Percentiles rank a stretch among this genome's conserved stretches.
Conservation (phyloP, 2,113 vertebrate species). For the Hystrix brachyura region DNA sequence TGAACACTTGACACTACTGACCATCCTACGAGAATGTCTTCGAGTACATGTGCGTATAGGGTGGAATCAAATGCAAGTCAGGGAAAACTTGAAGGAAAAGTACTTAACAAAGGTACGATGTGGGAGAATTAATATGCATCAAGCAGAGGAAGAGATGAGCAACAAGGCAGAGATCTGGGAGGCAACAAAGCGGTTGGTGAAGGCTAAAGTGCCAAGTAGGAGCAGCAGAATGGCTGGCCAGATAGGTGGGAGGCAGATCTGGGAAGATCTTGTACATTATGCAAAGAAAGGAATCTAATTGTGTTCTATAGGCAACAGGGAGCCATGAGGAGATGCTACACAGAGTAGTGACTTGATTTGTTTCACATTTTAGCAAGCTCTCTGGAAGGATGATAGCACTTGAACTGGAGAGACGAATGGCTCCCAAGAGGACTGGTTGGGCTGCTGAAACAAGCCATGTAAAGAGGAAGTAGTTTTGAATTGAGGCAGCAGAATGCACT, state of each 20-base stretch:
- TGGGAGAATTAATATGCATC: neutral
- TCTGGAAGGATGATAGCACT: neutral
- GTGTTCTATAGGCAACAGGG: neutral
- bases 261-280: neutral
- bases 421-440: neutral
- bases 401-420: neutral
- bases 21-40: neutral
- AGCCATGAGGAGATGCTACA: neutral
- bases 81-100: neutral
- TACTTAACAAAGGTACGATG: neutral
- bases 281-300: neutral
- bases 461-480: neutral
- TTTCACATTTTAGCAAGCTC: conserved; percentile 16
- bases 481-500: neutral
- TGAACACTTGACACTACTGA: neutral
- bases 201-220: neutral
- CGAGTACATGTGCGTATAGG: neutral
- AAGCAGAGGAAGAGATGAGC: neutral
- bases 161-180: neutral
- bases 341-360: neutral
- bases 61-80: neutral
- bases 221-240: neutral
- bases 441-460: neutral
- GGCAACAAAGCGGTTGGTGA: neutral
- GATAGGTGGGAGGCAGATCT: neutral